Evolutionary conservation across 1,140 invertebrate species (phyloP), one percentile per base, ranked within the genome.

Genomic region (Cydia fagiglandana): DNA sequence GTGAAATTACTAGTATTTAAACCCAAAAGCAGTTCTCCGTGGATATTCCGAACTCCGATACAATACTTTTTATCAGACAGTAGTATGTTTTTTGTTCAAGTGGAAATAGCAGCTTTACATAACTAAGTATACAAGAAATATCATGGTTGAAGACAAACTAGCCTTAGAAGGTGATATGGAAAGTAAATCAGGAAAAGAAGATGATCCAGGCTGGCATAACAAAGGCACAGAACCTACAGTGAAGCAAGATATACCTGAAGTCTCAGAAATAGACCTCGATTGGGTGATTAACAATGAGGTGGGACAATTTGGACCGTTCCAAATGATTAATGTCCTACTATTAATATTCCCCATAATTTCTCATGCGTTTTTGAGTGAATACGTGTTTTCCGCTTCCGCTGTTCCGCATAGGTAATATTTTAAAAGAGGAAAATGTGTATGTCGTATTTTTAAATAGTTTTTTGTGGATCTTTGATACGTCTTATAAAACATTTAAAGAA

Each of bases 241-340:
- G 4, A 61, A 24, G 20, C 9, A 20, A 2, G 56, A 24, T 24
- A 53, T 0, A n/a, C 6, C 13, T 50, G 47, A 53, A 7, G 56
- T 4, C 56, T n/a, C 7, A 24, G 20, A 20, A 70, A 61, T 75
- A 13, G 74, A 75, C 53, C 47, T 75, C 5, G 74, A 75, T 30
- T 47, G 53, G 24, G 74, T 75, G 30, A 24, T 75, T 28, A 30
- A 61, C 47, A 75, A 75, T 53, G 75, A 75, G 20, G 17, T 75
- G 15, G 75, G 75, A 38, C 75, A 75, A 34, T 75, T 75, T 34
- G 75, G 75, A 13, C 50, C 20, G 10, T 75, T 66, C 64, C 75
- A 75, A 30, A 17, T 70, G 0, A 41, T 15, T 12, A 30, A 64
- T 41, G 12, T 75, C 2, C 12, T 64, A n/a, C 34, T 75, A 13